Conservation (phyloP, 2,113 vertebrate genomes). For the Neofelis nebulosa region DNA sequence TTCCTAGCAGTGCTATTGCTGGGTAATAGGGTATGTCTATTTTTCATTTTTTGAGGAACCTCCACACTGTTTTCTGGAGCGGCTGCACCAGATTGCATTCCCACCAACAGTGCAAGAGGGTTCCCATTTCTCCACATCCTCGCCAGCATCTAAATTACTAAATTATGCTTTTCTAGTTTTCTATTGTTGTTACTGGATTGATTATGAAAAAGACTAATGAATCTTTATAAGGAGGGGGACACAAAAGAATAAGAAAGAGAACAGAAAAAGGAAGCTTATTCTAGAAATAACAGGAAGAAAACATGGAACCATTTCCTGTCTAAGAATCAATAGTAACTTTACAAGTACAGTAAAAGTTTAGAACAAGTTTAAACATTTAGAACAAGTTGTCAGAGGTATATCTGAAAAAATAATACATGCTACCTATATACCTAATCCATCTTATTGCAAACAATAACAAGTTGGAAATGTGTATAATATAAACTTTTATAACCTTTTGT, state of each 20-base stretch:
- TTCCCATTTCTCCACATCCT: no score
- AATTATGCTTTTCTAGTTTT: neutral
- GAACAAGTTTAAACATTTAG: neutral
- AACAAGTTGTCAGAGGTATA: neutral
- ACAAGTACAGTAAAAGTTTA: neutral
- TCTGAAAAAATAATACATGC: neutral
- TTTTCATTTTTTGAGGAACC: no score
- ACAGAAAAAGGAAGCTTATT: neutral
- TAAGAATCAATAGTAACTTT: neutral
- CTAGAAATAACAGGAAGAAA: neutral
- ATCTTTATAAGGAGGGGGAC: neutral
- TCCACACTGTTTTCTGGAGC: no score
- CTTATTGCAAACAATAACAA: neutral
- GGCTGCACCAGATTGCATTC: no score
- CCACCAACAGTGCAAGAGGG: no score
- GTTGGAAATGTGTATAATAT: neutral
- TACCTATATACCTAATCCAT: neutral
- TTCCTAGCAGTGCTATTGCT: no score
- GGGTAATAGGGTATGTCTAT: no score
- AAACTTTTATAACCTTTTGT: neutral
- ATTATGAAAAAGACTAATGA: neutral
- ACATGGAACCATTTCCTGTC: neutral
- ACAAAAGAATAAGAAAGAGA: neutral
- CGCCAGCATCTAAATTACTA: no score
- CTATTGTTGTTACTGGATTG: neutral